Percentiles rank a stretch among this genome's conserved stretches.
Conservation (phyloP, 2,888 invertebrate species). For the Drosophila robusta region DNA sequence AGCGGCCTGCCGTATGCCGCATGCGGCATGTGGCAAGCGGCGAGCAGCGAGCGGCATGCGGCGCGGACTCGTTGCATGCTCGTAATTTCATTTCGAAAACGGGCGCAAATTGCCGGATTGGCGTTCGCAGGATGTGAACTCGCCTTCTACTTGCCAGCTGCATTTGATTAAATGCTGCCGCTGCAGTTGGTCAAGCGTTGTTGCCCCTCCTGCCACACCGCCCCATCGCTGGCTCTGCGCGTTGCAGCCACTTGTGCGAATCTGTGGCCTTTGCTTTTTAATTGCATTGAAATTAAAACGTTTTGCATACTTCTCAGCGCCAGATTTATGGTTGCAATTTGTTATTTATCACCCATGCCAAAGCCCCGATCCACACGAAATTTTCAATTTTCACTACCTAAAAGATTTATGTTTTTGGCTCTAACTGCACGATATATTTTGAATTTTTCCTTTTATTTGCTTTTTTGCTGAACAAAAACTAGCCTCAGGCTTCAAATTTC, state of each 20-base stretch:
- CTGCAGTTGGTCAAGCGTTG: slow-evolving; percentile 21
- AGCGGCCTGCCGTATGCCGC: slow-evolving; percentile 1
- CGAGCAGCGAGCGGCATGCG: too few species aligned
- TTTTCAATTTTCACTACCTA: slow-evolving; percentile 64
- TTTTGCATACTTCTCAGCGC: slow-evolving; percentile 49
- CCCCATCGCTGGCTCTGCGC: background rate
- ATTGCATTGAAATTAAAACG: slow-evolving; percentile 74
- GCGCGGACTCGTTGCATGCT: slow-evolving; percentile 7
- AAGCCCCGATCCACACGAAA: background rate
- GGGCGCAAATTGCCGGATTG: slow-evolving; percentile 49
- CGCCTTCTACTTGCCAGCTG: slow-evolving; percentile 52
- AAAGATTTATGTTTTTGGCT: slow-evolving; percentile 64
- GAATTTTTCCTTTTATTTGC: slow-evolving; percentile 5
- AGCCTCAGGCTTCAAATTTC: slow-evolving; percentile 31
- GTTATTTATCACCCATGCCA: slow-evolving; percentile 65
- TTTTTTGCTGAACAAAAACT: slow-evolving; percentile 7
- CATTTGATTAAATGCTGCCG: slow-evolving; percentile 68
- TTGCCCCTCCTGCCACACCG: background rate
- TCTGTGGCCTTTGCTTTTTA: slow-evolving; percentile 50
- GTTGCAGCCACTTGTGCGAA: slow-evolving; percentile 23
- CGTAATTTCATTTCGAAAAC: slow-evolving; percentile 69
- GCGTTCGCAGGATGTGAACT: slow-evolving; percentile 38
- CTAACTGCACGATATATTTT: slow-evolving; percentile 7
- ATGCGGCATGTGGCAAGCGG: slow-evolving; percentile 16
- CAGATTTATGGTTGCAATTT: slow-evolving; percentile 75